Evolutionary conservation across 2,797 vertebrate genomes (phyloP).

Genomic region (Darevskia nairensis): DNA sequence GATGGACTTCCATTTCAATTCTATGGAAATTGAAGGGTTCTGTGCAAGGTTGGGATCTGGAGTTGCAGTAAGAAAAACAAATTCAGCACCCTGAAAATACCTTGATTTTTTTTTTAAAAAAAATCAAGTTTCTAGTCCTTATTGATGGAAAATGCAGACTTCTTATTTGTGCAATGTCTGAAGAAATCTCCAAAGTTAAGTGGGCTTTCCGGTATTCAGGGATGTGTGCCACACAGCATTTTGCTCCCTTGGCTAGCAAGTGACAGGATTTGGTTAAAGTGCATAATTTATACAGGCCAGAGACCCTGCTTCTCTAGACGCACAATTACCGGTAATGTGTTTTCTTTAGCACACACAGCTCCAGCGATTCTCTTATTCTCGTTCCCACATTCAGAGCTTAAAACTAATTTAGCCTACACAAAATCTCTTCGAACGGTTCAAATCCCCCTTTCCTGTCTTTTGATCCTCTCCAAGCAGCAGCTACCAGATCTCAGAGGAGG

Average conservation of each 20-base stretch:
- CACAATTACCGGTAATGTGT: background rate
- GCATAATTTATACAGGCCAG: background rate
- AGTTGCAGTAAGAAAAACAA: background rate
- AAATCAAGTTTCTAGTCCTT: background rate
- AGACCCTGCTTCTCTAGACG: background rate
- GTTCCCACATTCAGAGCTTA: constrained; percentile 27
- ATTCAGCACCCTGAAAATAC: background rate
- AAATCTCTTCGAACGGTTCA: background rate
- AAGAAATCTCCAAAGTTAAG: background rate
- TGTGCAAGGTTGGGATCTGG: background rate
- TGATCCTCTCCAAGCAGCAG: constrained; percentile 29
- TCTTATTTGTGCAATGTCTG: background rate
- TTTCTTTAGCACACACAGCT: background rate
- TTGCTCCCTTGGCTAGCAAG: background rate
- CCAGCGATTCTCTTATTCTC: background rate
- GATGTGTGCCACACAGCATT: no score
- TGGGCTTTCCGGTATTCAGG: background rate
- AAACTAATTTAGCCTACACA: constrained; percentile 35
- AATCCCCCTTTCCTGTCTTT: constrained; percentile 39
- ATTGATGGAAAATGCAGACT: background rate
- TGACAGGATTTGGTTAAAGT: background rate
- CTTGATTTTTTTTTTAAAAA: background rate
- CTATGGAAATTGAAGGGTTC: no score
- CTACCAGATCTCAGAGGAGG: constrained; percentile 8
- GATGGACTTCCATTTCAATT: no score